Evolutionary conservation across 2,888 invertebrate genomes (phyloP), one percentile per base, ranked within the genome.

Genomic region (Phaedon cochleariae): DNA sequence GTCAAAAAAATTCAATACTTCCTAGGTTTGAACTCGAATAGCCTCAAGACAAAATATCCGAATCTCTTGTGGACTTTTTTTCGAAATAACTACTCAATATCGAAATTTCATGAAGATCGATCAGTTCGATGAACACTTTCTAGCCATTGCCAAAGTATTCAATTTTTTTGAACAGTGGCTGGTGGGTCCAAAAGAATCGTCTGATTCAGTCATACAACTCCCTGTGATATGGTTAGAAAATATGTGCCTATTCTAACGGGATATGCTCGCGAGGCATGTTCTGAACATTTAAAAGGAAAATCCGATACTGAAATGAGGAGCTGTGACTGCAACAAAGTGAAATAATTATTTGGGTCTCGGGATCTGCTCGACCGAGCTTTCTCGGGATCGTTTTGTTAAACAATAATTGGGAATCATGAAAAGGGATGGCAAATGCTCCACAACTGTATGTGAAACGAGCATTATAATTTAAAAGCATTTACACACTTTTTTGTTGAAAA

Each of bases 271-370:
- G 20, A 65, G 68, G 68, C 75, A 73, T 76, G 75, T 77, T 77
- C 75, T 76, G 70, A 65, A 74, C 72, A 71, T 70, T 76, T 73
- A 41, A 68, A 65, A 65, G 61, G 58, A 65, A n/a, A 68, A 68
- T 70, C 59, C 63, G 68, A 55, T 62, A 63, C 67, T 52, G 63
- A 64, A 72, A 71, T 69, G 74, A 74, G 81, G 81, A 82, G 83
- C 83, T 83, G 83, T 83, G 82, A 82, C 83, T 83, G 83, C 83
- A 82, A 82, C 81, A 74, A 75, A 77, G 74, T 71, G 71, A 69
- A 58, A 59, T 18, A 53, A 51, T 59, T 45, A 59, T 41, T n/a
- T n/a, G n/a, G 4, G 12, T 12, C 41, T 41, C 4, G 7, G 21
- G 29, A 21, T 48, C 48, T 18, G 41, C 41, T 41, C 34, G 22